Percentiles rank a stretch among this genome's conserved stretches.
Evolutionary conservation across 2,113 vertebrate species (phyloP).

Genomic region (Cyprichromis sp.): DNA sequence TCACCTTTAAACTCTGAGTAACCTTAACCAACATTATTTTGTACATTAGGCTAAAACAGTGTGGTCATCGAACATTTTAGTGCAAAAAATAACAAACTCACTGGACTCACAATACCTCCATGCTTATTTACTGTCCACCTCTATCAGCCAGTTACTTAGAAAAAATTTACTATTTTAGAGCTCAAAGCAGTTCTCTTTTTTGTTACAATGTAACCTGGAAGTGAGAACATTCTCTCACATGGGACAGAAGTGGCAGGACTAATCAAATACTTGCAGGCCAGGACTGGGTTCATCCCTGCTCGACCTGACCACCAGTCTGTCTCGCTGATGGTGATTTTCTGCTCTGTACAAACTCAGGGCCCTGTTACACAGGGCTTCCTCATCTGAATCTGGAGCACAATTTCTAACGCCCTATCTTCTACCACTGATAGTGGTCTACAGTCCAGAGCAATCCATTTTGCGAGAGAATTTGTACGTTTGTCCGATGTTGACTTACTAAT

Average conservation of each 20-base stretch:
- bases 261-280: not conserved
- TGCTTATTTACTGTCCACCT: not conserved
- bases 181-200: not conserved
- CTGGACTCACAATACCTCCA: not conserved
- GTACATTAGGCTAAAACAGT: not conserved
- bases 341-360: not conserved
- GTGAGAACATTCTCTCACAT: not conserved
- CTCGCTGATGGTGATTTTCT: not conserved
- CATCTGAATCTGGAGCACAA: not conserved
- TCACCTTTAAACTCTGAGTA: not conserved
- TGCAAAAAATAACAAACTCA: not conserved
- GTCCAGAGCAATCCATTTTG: no score
- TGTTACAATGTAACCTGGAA: not conserved
- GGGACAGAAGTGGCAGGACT: not conserved
- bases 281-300: not conserved
- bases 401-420: not conserved
- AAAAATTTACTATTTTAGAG: not conserved
- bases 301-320: not conserved
- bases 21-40: not conserved
- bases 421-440: no score
- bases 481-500: not conserved
- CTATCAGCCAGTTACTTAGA: not conserved
- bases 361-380: not conserved
- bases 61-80: not conserved
- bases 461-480: no score